A percentile compares a stretch with the other conserved stretches of the same genome.
These are phyloP conservation scores for Danaus plexippus DNA, from an alignment of 1,140 invertebrate genomes.

Conservation along the genomic window DNA sequence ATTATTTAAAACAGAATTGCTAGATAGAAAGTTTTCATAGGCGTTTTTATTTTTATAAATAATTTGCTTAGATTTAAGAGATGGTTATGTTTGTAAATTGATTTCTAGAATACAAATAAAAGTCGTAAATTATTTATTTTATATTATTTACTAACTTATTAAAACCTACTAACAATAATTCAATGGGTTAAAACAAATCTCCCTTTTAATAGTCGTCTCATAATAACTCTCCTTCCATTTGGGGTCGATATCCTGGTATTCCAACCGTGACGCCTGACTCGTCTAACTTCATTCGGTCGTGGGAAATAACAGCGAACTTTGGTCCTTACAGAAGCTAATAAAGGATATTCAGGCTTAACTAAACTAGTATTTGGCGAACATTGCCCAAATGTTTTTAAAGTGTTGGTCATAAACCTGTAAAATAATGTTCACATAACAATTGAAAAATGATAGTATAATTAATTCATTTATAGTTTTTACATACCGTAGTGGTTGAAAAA, in stretches of 20 bases:
- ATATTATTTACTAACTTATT: constrained; percentile 24
- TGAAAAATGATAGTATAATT: no score
- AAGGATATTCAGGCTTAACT: constrained; percentile 40
- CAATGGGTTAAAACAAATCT: constrained; percentile 79
- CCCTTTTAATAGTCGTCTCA: constrained; percentile 83
- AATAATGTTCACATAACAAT: constrained; percentile 4
- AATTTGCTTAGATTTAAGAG: constrained; percentile 16
- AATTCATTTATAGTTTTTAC: constrained; percentile 3
- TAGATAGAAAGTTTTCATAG: background rate
- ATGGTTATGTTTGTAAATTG: constrained; percentile 12
- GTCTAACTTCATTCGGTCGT: constrained; percentile 78
- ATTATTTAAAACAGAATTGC: background rate
- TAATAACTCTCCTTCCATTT: constrained; percentile 77
- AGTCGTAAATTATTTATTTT: constrained; percentile 17
- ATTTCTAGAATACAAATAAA: constrained; percentile 19
- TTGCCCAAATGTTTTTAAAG: constrained; percentile 27
- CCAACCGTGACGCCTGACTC: constrained; percentile 81
- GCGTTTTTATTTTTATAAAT: constrained; percentile 8
- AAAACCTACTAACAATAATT: constrained; percentile 10
- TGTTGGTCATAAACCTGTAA: constrained; percentile 38
- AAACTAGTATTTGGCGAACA: constrained; percentile 26
- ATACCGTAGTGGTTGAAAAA: constrained; percentile 52
- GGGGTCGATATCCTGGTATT: constrained; percentile 77
- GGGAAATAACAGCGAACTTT: constrained; percentile 79
- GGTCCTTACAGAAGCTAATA: constrained; percentile 47